Evolutionary conservation across 2,888 invertebrate species (phyloP).

Genomic region (Coenonympha glycerion): DNA sequence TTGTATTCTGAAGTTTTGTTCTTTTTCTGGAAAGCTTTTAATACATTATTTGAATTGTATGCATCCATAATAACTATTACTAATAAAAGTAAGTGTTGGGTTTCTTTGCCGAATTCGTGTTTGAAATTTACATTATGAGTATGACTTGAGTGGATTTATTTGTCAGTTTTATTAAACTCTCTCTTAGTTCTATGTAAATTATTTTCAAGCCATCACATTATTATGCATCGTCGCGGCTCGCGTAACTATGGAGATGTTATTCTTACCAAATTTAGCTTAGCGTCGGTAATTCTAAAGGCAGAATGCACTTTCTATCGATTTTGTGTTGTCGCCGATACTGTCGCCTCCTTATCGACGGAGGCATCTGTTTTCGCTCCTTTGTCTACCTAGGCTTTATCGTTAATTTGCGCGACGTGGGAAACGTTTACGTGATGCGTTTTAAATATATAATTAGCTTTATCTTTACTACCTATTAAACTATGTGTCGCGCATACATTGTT

Average conservation of each 20-base stretch:
- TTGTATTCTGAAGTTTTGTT: too few species aligned
- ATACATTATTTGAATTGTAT: too few species aligned
- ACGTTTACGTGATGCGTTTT: constrained; percentile 29
- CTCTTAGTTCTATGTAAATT: neutral
- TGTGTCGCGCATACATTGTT: neutral
- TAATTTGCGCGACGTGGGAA: constrained; percentile 46
- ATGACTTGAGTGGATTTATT: too few species aligned
- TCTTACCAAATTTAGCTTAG: constrained; percentile 10
- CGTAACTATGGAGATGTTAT: neutral
- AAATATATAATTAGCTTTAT: constrained; percentile 29
- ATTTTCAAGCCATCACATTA: neutral
- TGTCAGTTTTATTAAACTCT: neutral
- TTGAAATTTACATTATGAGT: too few species aligned
- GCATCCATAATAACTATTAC: too few species aligned
- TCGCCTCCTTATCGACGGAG: constrained; percentile 45
- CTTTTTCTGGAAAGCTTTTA: too few species aligned
- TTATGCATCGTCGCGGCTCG: too few species aligned
- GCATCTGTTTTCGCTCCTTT: constrained; percentile 52
- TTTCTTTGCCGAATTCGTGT: too few species aligned
- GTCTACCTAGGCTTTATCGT: constrained; percentile 44
- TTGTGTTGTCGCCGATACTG: constrained; percentile 44
- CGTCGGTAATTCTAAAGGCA: constrained; percentile 29
- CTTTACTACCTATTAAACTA: constrained; percentile 15
- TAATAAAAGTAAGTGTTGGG: too few species aligned
- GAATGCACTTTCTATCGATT: constrained; percentile 50